Percentiles rank a stretch among this genome's conserved stretches.
Conservation (phyloP, 2,113 vertebrate genomes). For the Indicator maculatus region DNA sequence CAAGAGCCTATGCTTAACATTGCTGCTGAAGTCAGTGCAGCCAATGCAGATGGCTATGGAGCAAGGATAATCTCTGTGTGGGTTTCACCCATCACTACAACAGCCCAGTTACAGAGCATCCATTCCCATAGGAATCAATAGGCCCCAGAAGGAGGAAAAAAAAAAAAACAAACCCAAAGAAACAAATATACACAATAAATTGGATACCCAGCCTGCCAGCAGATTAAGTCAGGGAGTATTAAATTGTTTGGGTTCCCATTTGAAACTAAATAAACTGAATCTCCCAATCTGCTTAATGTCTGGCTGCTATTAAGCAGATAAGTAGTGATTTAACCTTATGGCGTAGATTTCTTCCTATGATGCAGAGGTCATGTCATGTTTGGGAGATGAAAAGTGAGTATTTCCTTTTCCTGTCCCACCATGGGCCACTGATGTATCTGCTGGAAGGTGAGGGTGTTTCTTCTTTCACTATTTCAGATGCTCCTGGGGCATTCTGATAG, state of each 20-base stretch:
- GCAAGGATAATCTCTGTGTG: not conserved
- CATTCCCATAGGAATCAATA: not conserved
- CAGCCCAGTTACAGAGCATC: not conserved
- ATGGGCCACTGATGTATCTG: not conserved
- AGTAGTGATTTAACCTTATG: slow-evolving; percentile 54
- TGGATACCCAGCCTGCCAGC: not conserved
- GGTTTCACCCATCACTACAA: not conserved
- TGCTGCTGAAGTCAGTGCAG: not conserved
- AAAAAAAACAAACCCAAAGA: not conserved
- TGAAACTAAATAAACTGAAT: slow-evolving; percentile 54
- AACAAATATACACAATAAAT: not conserved
- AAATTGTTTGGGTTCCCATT: slow-evolving; percentile 63
- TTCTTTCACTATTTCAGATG: not conserved
- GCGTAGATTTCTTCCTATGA: slow-evolving; percentile 4
- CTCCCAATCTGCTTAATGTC: slow-evolving; percentile 67
- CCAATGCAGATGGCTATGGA: not conserved
- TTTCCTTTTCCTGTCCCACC: not conserved
- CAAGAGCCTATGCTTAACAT: slow-evolving; percentile 14
- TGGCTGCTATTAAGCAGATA: slow-evolving; percentile 56
- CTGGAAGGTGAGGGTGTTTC: not conserved
- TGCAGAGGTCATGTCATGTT: not conserved
- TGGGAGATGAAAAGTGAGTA: slow-evolving; percentile 18
- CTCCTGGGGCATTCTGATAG: not conserved
- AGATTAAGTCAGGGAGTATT: slow-evolving; percentile 57
- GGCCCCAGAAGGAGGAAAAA: not conserved